Evolutionary conservation across 2,113 vertebrate genomes (phyloP).

Genomic region (Tachycineta bicolor): DNA sequence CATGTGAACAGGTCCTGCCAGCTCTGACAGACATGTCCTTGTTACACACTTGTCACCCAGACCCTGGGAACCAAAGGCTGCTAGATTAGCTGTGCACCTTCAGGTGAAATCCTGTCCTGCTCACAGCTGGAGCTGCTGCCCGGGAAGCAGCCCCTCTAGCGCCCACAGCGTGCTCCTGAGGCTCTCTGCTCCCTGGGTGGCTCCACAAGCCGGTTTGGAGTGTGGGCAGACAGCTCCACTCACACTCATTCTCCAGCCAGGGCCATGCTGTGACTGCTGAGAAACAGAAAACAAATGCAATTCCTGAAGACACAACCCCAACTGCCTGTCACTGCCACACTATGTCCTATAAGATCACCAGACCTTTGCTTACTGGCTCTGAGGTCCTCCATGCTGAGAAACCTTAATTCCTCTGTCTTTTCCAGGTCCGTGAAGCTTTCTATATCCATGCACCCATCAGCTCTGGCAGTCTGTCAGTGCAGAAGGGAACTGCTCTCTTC

Average conservation of each 20-base stretch:
- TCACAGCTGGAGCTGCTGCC: not conserved
- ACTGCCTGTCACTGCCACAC: accelerated
- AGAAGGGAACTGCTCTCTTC: not conserved
- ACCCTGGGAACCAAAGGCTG: not conserved
- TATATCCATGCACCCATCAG: not conserved
- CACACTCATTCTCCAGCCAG: not conserved
- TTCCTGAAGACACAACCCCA: not conserved
- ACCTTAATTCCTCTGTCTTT: not conserved
- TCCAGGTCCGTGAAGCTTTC: not conserved
- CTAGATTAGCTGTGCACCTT: not conserved
- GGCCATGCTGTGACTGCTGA: not conserved
- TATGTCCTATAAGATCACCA: accelerated
- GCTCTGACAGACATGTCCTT: accelerated
- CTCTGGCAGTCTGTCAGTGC: not conserved
- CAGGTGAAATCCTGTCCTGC: accelerated
- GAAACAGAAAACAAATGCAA: not conserved
- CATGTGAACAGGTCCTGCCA: not conserved
- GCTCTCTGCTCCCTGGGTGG: too few relatives aligned
- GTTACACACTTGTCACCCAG: accelerated
- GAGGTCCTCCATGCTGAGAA: not conserved
- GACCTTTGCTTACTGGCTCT: not conserved
- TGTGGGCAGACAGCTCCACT: not conserved
- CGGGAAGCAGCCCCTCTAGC: not conserved
- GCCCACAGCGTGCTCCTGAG: accelerated
- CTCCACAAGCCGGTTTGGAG: not conserved